phyloP scores from a whole-genome alignment of 2,113 vertebrate species.

The Crotalus tigris region DNA sequence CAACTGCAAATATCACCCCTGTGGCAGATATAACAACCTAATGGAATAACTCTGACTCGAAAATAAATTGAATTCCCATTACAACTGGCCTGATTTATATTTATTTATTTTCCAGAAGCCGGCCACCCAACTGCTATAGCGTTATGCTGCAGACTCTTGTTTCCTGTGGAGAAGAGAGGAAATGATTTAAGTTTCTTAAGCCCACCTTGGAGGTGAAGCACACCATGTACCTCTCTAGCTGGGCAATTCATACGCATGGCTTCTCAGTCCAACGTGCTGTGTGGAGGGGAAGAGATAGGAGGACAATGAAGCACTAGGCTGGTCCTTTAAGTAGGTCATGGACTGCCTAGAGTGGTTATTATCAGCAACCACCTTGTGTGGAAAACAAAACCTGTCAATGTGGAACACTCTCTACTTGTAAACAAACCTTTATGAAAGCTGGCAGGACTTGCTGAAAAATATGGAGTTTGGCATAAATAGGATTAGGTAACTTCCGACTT shows the following conservation, averaged over 20 bases:
- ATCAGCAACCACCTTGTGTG: slow-evolving; percentile 39
- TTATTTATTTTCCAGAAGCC: neutral
- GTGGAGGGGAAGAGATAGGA: neutral
- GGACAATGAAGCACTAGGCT: slow-evolving; percentile 10
- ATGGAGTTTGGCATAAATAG: slow-evolving; percentile 9
- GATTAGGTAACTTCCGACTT: slow-evolving; percentile 47
- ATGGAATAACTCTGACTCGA: slow-evolving; percentile 15
- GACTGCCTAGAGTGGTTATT: slow-evolving; percentile 25
- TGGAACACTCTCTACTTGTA: slow-evolving; percentile 22
- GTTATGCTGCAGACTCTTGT: neutral
- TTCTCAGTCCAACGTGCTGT: neutral
- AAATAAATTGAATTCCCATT: slow-evolving; percentile 21
- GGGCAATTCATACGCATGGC: neutral
- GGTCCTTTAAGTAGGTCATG: slow-evolving; percentile 30
- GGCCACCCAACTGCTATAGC: neutral
- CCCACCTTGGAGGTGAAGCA: neutral
- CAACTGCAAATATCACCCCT: neutral
- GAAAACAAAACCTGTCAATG: slow-evolving; percentile 39
- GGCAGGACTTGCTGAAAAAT: slow-evolving; percentile 38
- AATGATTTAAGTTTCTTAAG: neutral
- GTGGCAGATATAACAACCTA: neutral
- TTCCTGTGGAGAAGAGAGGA: neutral
- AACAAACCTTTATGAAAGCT: slow-evolving; percentile 43
- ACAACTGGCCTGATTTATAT: neutral
- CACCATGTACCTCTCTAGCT: neutral